Evolutionary conservation across 2,888 invertebrate genomes (phyloP), one percentile per base, ranked within the genome.

Genomic region (Plutella xylostella): DNA sequence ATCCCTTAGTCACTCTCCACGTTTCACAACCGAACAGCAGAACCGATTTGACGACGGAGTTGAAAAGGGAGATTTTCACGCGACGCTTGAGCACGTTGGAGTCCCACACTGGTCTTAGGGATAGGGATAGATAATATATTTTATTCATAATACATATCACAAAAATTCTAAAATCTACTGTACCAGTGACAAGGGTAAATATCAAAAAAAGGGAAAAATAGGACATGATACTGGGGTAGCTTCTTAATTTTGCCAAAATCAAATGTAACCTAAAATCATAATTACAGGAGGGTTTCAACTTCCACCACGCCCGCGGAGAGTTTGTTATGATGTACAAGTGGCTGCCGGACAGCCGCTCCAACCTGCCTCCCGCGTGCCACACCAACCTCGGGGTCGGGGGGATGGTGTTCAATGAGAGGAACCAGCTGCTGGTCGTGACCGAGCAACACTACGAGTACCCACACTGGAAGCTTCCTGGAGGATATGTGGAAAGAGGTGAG

Each of bases 381-480:
- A 95, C 94, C 54, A 69, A 82, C 65, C 52, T 87, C 56, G 96
- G 97, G 38, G 93, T 94, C 5, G 97, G 95, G 25, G 95, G 92
- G 5, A 87, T 96, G 54, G 94, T 97, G 6, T 85, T 94, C 0
- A 93, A 95, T 70, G 87, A 90, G 5, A 83, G 88, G 7, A 85
- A 90, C 45, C 88, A 95, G 74, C 75, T 97, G 44, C 80, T 97
- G 43, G 92, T 93, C 17, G 92, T 97, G 0, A 86, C 88, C 54
- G 96, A 97, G 64, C 88, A 89, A 60, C 87, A 87, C 60, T 73
- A 80, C 47, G 65, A 80, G 15, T 60, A 65, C 38, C 77, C 86
- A 3, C 87, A 89, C 60, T 97, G 95, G 95, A 97, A 97, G 77
- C 78, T 97, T 6, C 97, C 97, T 14, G 97, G 97, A 43, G 97